phyloP scores from a whole-genome alignment of 1,140 invertebrate genomes.

The Hesperophylax magnus region DNA sequence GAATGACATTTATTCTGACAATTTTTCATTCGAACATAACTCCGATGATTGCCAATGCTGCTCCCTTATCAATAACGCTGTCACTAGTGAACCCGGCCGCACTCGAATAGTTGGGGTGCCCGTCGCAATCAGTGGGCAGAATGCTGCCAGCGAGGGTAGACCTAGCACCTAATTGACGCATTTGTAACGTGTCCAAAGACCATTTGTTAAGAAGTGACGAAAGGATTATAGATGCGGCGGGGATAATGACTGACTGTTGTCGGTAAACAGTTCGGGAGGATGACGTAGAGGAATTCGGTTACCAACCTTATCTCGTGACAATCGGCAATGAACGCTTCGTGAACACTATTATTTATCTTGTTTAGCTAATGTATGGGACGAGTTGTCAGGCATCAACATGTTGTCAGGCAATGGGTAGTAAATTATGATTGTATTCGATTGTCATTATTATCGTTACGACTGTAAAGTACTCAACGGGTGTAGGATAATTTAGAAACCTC shows the following conservation, averaged over 20 bases:
- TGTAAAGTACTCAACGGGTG: too few species aligned
- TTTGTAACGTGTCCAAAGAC: slow-evolving; percentile 36
- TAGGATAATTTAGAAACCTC: too few species aligned
- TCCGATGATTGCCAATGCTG: too few species aligned
- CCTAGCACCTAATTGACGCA: slow-evolving; percentile 40
- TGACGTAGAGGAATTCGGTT: neutral
- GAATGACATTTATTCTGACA: too few species aligned
- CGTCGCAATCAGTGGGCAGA: slow-evolving; percentile 3
- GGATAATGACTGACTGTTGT: slow-evolving; percentile 22
- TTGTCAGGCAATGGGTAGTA: too few species aligned
- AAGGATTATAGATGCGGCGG: slow-evolving; percentile 31
- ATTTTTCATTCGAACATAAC: too few species aligned
- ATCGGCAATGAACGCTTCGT: neutral
- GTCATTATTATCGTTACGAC: too few species aligned
- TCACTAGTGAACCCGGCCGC: neutral
- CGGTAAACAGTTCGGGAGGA: neutral
- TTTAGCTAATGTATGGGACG: too few species aligned
- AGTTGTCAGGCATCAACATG: too few species aligned
- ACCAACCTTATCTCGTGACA: neutral
- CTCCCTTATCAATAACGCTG: too few species aligned
- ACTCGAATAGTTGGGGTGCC: neutral
- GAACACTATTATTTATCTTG: too few species aligned
- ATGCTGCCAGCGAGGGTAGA: neutral
- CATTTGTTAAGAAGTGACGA: slow-evolving; percentile 22
- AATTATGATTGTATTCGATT: too few species aligned